Conservation (phyloP, 2,888 invertebrate species). For the Chymomyza caudatula region DNA sequence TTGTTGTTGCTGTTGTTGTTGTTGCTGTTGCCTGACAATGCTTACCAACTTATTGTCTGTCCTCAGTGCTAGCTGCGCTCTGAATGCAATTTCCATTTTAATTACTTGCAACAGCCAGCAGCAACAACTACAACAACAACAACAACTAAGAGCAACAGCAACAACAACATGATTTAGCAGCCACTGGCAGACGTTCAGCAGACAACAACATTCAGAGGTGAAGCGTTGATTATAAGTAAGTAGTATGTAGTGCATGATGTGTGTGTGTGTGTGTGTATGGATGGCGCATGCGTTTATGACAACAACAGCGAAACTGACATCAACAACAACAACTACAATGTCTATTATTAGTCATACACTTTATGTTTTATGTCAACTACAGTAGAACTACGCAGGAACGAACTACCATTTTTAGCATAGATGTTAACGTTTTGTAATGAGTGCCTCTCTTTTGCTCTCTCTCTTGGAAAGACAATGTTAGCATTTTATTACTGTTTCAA, state of each 20-base stretch:
- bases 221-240: not conserved
- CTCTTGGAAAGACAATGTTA: too few species aligned
- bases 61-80: slow-evolving; percentile 35
- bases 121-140: slow-evolving; percentile 15
- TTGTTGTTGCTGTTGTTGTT: slow-evolving; percentile 24
- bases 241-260: slow-evolving; percentile 21
- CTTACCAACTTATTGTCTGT: slow-evolving; percentile 36
- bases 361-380: too few species aligned
- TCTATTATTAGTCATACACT: too few species aligned
- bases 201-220: not conserved
- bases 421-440: too few species aligned
- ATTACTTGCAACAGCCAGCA: slow-evolving; percentile 60
- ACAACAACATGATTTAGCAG: not conserved
- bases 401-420: too few species aligned
- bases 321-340: not conserved
- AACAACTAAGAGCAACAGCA: slow-evolving; percentile 1
- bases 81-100: slow-evolving; percentile 72
- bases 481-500: too few species aligned
- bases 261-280: not conserved
- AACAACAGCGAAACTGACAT: not conserved
- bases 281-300: not conserved
- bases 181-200: slow-evolving; percentile 8
- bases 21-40: slow-evolving; percentile 46
- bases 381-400: not conserved
- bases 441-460: too few species aligned